Conservation (phyloP, 2,797 vertebrate species). For the Caiman crocodilus region DNA sequence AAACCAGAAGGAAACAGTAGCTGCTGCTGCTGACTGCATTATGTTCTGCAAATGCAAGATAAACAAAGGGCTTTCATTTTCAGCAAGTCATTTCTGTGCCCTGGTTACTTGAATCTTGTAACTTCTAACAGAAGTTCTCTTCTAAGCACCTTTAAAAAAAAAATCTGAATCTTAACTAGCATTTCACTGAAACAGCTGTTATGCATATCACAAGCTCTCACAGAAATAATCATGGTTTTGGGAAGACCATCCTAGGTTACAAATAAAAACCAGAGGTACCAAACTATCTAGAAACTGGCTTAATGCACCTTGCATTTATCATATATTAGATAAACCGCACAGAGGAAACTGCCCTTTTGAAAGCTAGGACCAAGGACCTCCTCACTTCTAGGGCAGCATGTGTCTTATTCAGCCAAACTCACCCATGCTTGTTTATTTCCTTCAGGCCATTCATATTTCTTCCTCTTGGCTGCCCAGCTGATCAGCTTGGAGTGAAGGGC, state of each 20-base stretch:
- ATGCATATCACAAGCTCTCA: rapidly evolving
- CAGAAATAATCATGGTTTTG: rapidly evolving
- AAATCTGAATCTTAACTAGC: background rate
- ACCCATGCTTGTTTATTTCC: too few relatives aligned
- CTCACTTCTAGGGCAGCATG: too few relatives aligned
- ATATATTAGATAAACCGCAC: too few relatives aligned
- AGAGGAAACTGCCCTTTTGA: too few relatives aligned
- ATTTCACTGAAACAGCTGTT: background rate
- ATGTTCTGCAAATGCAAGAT: background rate
- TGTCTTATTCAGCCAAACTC: too few relatives aligned
- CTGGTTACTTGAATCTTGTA: background rate
- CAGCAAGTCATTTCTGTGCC: background rate
- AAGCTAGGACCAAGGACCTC: too few relatives aligned
- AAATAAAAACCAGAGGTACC: rapidly evolving
- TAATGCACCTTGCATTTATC: too few relatives aligned
- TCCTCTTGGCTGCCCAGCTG: too few relatives aligned
- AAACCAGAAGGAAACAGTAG: background rate
- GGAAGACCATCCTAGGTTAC: rapidly evolving
- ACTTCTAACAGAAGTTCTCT: background rate
- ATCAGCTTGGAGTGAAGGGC: too few relatives aligned
- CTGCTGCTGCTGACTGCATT: background rate
- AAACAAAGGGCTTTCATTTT: background rate
- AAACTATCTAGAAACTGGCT: background rate
- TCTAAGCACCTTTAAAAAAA: background rate
- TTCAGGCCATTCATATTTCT: too few relatives aligned